These are phyloP conservation scores for Lonchura striata DNA, from an alignment of 2,113 vertebrate genomes.

Conservation along the genomic window DNA sequence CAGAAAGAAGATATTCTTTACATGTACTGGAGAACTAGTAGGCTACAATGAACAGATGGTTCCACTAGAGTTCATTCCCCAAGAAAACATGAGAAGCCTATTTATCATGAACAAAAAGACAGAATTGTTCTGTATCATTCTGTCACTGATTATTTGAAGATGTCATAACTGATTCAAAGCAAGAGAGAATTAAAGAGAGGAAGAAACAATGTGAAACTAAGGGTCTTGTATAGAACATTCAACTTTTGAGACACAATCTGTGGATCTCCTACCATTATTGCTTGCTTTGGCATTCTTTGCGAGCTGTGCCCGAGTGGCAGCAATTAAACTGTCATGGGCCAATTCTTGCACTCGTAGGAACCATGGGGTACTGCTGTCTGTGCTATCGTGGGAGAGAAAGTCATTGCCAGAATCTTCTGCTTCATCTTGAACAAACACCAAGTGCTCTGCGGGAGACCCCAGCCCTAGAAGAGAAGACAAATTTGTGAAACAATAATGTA, in stretches of 20 bases:
- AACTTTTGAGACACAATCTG: neutral
- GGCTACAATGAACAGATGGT: neutral
- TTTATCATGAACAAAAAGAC: neutral
- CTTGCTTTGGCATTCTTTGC: constrained; percentile 90
- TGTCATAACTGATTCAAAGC: neutral
- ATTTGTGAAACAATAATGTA: neutral
- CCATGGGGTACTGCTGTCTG: constrained; percentile 92
- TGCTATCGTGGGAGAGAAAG: constrained; percentile 83
- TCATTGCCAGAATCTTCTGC: constrained; percentile 86
- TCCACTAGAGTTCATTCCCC: neutral
- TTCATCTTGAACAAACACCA: constrained; percentile 92
- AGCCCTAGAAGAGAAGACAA: constrained; percentile 74
- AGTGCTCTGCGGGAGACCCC: constrained; percentile 88
- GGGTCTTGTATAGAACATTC: neutral
- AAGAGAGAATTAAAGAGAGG: neutral
- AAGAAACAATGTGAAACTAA: neutral
- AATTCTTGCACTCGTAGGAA: constrained; percentile 95
- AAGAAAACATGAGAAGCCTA: neutral
- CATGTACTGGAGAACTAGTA: neutral
- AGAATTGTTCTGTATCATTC: neutral
- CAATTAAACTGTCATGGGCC: constrained; percentile 97
- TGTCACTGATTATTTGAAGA: neutral
- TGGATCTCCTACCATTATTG: constrained; percentile 78
- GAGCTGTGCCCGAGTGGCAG: constrained; percentile 93
- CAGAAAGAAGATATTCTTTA: neutral